Percentiles rank a stretch among this genome's conserved stretches.
Evolutionary conservation across 2,797 vertebrate genomes (phyloP).

Genomic region (Otolemur crassicaudatus): DNA sequence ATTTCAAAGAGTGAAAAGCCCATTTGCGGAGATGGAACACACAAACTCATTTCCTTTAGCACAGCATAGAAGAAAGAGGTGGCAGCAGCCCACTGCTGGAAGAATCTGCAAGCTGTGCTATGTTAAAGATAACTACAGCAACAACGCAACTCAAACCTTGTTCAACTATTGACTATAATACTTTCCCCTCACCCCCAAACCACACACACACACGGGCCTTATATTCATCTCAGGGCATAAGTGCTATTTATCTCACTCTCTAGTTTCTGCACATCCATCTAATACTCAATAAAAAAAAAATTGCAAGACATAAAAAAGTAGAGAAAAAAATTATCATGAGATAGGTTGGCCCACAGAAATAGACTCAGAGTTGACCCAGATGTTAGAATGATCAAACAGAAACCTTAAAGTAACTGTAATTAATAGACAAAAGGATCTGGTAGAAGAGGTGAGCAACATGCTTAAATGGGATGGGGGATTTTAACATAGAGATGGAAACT

Average conservation of each 20-base stretch:
- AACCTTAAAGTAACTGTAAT: constrained; percentile 28
- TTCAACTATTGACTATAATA: background rate
- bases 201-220: background rate
- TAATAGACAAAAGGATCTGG: background rate
- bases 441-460: background rate
- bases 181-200: background rate
- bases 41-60: background rate
- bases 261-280: background rate
- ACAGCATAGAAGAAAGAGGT: background rate
- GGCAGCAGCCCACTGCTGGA: background rate
- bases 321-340: background rate
- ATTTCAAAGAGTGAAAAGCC: background rate
- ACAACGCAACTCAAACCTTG: background rate
- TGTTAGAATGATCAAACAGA: background rate
- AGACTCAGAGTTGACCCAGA: constrained; percentile 21
- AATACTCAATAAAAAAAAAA: constrained; percentile 27
- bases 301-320: background rate
- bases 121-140: background rate
- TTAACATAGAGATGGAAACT: background rate
- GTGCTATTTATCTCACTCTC: background rate
- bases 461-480: background rate
- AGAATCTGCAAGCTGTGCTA: background rate
- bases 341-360: constrained; percentile 1
- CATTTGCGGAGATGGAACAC: background rate
- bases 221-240: background rate